Conservation (phyloP, 1,140 invertebrate species). For the Chironomus striatipennis region DNA sequence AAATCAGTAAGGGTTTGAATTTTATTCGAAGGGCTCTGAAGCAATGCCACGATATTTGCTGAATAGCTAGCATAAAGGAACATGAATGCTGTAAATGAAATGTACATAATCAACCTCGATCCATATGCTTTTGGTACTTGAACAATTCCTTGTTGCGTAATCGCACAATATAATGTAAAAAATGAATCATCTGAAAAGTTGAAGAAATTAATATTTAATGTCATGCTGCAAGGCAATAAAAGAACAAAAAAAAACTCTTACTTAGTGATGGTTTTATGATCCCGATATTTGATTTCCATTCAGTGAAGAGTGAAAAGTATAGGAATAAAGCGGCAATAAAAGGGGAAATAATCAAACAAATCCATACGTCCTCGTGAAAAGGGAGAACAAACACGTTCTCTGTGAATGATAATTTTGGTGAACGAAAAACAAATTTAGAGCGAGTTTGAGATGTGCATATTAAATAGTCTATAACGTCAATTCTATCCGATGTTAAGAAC, state of each 20-base stretch:
- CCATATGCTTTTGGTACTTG: slow-evolving; percentile 43
- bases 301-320: slow-evolving; percentile 34
- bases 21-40: slow-evolving; percentile 51
- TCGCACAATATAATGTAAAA: slow-evolving; percentile 39
- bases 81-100: slow-evolving; percentile 44
- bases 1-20: slow-evolving; percentile 50
- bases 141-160: slow-evolving; percentile 46
- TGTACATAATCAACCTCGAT: slow-evolving; percentile 44
- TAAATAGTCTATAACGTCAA: slow-evolving; percentile 51
- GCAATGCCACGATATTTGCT: slow-evolving; percentile 55
- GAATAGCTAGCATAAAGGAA: slow-evolving; percentile 44
- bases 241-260: neutral
- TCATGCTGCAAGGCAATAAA: neutral
- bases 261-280: neutral
- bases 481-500: slow-evolving; percentile 49
- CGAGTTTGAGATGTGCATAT: slow-evolving; percentile 50
- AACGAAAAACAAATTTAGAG: slow-evolving; percentile 54
- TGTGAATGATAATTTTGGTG: slow-evolving; percentile 56
- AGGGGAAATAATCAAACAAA: slow-evolving; percentile 42
- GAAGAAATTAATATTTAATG: slow-evolving; percentile 23
- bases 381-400: slow-evolving; percentile 54
- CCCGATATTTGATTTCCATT: slow-evolving; percentile 17
- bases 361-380: slow-evolving; percentile 51
- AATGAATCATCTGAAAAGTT: slow-evolving; percentile 35
- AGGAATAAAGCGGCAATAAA: slow-evolving; percentile 41